Percentiles rank a stretch among this genome's conserved stretches.
These are phyloP conservation scores for Danio aesculapii DNA, from an alignment of 2,797 vertebrate species.

Conservation along the genomic window DNA sequence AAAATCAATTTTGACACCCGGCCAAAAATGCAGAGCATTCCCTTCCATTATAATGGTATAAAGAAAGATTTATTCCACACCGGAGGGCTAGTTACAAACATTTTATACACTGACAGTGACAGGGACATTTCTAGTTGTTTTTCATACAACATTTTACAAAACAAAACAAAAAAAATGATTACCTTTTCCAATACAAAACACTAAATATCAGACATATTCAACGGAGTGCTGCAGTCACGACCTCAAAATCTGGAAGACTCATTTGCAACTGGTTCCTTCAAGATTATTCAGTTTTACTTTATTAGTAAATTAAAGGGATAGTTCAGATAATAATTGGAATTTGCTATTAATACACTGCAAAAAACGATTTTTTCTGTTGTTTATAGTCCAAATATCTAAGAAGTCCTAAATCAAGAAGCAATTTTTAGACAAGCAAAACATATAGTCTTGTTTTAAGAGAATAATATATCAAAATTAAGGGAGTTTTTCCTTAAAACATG, in stretches of 20 bases:
- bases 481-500: no score
- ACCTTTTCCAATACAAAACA: slow-evolving; percentile 29
- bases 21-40: neutral
- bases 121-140: slow-evolving; percentile 11
- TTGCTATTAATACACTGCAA: no score
- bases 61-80: slow-evolving; percentile 45
- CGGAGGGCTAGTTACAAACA: slow-evolving; percentile 23
- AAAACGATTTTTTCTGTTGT: no score
- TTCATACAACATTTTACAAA: slow-evolving; percentile 40
- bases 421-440: no score
- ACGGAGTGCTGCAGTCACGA: neutral
- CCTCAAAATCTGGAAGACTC: neutral
- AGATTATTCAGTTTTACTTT: no score
- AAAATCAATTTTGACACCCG: neutral
- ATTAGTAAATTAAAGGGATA: no score
- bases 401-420: no score
- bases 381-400: no score
- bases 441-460: no score
- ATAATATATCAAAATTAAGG: no score
- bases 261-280: no score
- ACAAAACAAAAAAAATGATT: neutral
- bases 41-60: neutral
- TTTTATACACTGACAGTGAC: slow-evolving; percentile 9
- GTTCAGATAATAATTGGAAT: no score
- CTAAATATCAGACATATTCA: slow-evolving; percentile 18